Conservation (phyloP, 2,113 vertebrate species). For the Epinephelus moara region DNA sequence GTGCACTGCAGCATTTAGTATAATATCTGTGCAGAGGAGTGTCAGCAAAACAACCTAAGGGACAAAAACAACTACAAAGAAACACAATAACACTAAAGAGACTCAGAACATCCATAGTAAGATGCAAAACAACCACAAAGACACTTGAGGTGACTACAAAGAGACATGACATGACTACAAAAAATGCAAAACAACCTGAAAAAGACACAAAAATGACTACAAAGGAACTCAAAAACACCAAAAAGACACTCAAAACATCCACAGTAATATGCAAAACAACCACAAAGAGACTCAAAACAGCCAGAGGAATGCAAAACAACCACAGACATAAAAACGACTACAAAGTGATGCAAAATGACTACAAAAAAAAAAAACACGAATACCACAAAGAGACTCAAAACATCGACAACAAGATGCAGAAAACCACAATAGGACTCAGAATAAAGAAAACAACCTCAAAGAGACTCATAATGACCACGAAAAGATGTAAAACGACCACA, state of each 20-base stretch:
- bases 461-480: neutral
- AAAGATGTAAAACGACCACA: neutral
- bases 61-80: neutral
- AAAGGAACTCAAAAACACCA: neutral
- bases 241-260: too few species aligned
- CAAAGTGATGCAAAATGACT: neutral
- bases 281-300: too few species aligned
- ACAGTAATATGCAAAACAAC: too few species aligned
- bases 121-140: neutral
- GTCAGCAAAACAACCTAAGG: neutral
- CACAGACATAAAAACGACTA: neutral
- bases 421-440: too few species aligned
- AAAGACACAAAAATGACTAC: neutral
- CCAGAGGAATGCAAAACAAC: neutral
- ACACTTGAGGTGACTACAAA: too few species aligned
- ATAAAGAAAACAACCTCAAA: neutral
- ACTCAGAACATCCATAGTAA: neutral
- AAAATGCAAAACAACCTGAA: neutral
- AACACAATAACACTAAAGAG: too few species aligned
- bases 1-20: neutral
- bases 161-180: neutral
- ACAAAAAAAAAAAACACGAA: neutral
- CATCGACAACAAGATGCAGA: neutral
- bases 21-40: neutral
- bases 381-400: neutral